Evolutionary conservation across 2,113 vertebrate genomes (phyloP).

Genomic region (Harpagus bidentatus): DNA sequence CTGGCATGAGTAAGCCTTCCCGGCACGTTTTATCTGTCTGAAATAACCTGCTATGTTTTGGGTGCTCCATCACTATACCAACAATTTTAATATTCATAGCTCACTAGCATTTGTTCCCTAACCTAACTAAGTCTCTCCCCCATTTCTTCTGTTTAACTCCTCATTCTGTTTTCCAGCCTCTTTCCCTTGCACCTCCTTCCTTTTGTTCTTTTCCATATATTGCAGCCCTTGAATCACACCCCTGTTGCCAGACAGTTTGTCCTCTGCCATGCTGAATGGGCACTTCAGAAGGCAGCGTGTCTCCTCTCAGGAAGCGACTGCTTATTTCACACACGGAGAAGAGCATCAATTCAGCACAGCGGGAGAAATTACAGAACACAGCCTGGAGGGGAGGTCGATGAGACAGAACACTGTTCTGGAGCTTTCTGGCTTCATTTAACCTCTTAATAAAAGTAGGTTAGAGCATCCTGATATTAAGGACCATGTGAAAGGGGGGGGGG

Average conservation of each 20-base stretch:
- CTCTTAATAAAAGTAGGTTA: constrained; percentile 42
- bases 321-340: constrained; percentile 6
- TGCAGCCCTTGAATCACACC: neutral
- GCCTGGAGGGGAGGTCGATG: constrained; percentile 18
- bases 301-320: neutral
- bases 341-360: constrained; percentile 4
- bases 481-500: neutral
- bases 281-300: neutral
- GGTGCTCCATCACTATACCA: neutral
- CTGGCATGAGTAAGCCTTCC: neutral
- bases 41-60: neutral
- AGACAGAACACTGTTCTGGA: constrained; percentile 32
- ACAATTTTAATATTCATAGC: neutral
- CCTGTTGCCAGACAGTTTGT: constrained; percentile 36
- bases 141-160: neutral
- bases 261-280: neutral
- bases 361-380: constrained; percentile 25
- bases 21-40: neutral
- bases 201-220: neutral
- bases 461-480: neutral
- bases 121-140: neutral
- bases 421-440: constrained; percentile 54
- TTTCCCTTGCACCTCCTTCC: neutral
- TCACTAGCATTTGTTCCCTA: neutral
- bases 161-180: neutral